These are phyloP conservation scores for Hirundo rustica DNA, from an alignment of 2,797 vertebrate genomes.

Conservation along the genomic window DNA sequence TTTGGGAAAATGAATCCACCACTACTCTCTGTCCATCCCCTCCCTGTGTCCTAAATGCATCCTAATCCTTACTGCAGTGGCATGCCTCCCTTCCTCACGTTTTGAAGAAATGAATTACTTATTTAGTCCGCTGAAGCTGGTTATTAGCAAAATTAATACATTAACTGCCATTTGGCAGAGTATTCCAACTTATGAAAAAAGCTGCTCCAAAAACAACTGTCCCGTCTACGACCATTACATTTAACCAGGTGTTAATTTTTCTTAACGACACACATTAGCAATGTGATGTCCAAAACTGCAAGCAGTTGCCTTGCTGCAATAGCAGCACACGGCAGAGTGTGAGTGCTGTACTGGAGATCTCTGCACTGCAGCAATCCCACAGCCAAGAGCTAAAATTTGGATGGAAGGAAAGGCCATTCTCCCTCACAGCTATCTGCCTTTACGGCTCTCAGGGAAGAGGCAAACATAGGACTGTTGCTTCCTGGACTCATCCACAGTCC, in stretches of 20 bases:
- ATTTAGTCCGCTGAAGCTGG: neutral
- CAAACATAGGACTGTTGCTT: neutral
- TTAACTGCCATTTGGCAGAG: neutral
- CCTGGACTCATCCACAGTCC: neutral
- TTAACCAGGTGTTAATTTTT: neutral
- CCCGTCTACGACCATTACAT: neutral
- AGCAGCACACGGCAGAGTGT: neutral
- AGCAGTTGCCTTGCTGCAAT: neutral
- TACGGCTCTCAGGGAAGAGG: neutral
- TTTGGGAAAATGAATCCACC: neutral
- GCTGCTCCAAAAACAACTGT: neutral
- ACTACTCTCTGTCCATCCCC: neutral
- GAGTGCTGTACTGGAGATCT: neutral
- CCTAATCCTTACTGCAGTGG: neutral
- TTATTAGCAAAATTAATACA: neutral
- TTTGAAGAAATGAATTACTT: neutral
- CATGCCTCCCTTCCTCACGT: rapidly evolving
- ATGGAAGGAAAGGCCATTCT: neutral
- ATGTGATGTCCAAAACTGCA: neutral
- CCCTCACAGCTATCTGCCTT: neutral
- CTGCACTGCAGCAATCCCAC: neutral
- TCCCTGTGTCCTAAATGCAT: neutral
- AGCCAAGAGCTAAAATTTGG: neutral
- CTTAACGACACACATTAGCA: neutral
- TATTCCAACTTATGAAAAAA: neutral